Evolutionary conservation across 2,888 invertebrate species (phyloP).

Genomic region (Cataglyphis rosenhaueri): DNA sequence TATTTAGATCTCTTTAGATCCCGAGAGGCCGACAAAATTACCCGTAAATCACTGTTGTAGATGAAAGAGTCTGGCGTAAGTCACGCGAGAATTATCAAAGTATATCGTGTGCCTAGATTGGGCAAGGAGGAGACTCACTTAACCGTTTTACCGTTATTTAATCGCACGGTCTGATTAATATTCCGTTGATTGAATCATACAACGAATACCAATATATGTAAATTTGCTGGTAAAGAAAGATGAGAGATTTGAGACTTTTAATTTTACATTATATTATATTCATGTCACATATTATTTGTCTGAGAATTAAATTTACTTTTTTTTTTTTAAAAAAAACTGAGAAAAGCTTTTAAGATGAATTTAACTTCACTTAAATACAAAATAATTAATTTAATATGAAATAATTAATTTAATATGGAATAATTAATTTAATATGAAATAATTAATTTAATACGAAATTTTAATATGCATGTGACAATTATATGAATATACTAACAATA

Average conservation of each 20-base stretch:
- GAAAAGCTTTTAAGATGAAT: not conserved
- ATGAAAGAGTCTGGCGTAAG: not conserved
- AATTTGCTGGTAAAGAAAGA: slow-evolving; percentile 37
- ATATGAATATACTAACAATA: not conserved
- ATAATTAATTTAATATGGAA: too few relatives aligned
- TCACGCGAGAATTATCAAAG: slow-evolving; percentile 42
- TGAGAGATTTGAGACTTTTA: not conserved
- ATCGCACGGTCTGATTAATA: slow-evolving; percentile 63
- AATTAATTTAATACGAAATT: too few relatives aligned
- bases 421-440: too few relatives aligned
- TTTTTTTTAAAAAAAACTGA: too few relatives aligned
- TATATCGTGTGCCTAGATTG: slow-evolving; percentile 40
- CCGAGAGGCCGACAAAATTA: not conserved
- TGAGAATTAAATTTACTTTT: not conserved
- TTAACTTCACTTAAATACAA: too few relatives aligned
- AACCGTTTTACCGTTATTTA: slow-evolving; percentile 64
- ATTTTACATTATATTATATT: not conserved
- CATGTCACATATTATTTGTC: not conserved
- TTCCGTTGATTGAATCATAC: slow-evolving; percentile 53
- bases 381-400: too few relatives aligned
- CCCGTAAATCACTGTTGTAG: slow-evolving; percentile 4
- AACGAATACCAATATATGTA: not conserved
- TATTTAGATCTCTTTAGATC: not conserved
- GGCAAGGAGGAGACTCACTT: slow-evolving; percentile 65
- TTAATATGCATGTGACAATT: too few relatives aligned